Evolutionary conservation across 2,888 invertebrate genomes (phyloP).

Genomic region (Metalampra italica): DNA sequence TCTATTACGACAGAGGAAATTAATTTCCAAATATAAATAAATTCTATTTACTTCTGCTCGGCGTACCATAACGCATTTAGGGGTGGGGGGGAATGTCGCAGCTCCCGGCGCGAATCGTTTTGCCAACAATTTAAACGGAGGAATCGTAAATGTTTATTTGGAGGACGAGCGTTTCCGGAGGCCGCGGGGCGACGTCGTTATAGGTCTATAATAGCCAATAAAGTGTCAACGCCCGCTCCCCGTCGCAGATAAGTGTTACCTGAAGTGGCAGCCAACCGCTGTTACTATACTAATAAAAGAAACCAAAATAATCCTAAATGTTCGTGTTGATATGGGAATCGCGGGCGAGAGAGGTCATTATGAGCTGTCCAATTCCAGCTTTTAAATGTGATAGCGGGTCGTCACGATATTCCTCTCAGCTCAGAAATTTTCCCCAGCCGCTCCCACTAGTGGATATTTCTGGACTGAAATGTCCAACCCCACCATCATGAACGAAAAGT

Average conservation of each 20-base stretch:
- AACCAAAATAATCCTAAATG: conserved; percentile 7
- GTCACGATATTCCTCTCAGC: neutral
- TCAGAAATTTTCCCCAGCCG: too few species aligned
- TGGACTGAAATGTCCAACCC: too few species aligned
- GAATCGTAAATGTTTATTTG: conserved; percentile 74
- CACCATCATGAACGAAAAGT: too few species aligned
- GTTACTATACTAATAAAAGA: conserved; percentile 2
- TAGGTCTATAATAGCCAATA: conserved; percentile 72
- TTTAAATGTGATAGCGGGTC: neutral
- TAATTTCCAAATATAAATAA: conserved; percentile 73
- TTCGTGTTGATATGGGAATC: neutral
- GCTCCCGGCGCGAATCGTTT: conserved; percentile 60
- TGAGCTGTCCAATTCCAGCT: neutral
- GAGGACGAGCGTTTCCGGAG: conserved; percentile 49
- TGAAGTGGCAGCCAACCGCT: conserved; percentile 34
- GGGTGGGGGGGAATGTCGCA: conserved; percentile 48
- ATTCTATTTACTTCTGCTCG: conserved; percentile 70
- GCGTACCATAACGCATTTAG: conserved; percentile 66
- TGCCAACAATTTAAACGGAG: conserved; percentile 70
- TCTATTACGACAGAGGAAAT: conserved; percentile 59
- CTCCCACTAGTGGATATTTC: too few species aligned
- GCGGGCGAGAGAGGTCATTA: neutral
- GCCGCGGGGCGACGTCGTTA: conserved; percentile 64
- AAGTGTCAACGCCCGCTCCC: conserved; percentile 63
- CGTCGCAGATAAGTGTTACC: conserved; percentile 57